Base-by-base conservation (phyloP, 2,888 invertebrate genomes). In the Sphecodes monilicornis region DNA sequence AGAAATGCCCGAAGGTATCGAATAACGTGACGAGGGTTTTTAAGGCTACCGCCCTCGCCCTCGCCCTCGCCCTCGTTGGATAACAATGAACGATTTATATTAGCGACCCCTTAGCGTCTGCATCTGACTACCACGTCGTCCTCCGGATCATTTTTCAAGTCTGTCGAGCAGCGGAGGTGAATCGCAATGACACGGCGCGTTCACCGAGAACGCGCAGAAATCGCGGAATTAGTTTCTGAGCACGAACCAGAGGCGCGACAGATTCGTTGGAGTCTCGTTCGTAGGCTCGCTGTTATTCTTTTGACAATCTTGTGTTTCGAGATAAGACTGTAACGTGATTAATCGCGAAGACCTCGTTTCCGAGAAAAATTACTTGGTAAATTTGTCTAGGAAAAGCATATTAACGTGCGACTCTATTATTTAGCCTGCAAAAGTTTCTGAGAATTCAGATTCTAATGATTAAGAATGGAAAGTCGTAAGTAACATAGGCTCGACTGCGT, bases 1-100 rank as follows among this genome's bases (percentile, higher is more conserved):
- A 82, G 78, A 70, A 86, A 86, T 83, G 87, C 87, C 89, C 87
- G 85, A 85, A 87, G 90, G 88, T 91, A 91, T 91, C 90, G 90
- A 84, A 79, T 88, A 90, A 92, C 92, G 92, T 92, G 92, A 92
- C 91, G 76, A 80, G 92, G 89, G 81, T 91, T 85, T 86, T 88
- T 83, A 91, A 90, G 84, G 66, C 81, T 74, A 32, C 84, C 77
- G 54, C 73, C 73, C 57, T 68, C 84, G 75, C n/a, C n/a, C n/a
- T n/a, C n/a, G n/a, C n/a, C n/a, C n/a, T n/a, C n/a, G n/a, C 41
- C 69, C 32, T 43, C 72, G 68, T 39, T 43, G 71, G 69, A 73
- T 73, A 73, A 46, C 72, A 82, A 84, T 73, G 78, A 79, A 36
- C 74, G 76, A 89, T 89, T 70, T 57, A 76, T 81, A 82, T 80